phyloP scores from a whole-genome alignment of 2,888 invertebrate species.

The Megastigmus dorsalis region DNA sequence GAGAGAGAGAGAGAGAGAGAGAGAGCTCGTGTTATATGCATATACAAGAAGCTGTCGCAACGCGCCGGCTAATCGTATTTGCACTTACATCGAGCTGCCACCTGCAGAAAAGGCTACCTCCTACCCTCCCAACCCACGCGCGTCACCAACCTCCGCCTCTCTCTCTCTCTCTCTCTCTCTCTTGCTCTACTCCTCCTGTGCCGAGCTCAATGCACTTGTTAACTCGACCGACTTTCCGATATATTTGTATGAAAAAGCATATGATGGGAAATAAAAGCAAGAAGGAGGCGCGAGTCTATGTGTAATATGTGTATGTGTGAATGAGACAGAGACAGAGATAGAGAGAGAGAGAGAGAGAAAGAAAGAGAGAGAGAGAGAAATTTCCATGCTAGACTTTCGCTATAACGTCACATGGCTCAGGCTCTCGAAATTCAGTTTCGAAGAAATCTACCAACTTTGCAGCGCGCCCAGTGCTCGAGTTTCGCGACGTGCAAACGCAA shows the following conservation, averaged over 20 bases:
- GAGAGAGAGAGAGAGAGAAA: background rate
- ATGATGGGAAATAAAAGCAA: background rate
- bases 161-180: background rate
- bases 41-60: conserved; percentile 45
- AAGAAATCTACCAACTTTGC: background rate
- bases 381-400: conserved; percentile 6
- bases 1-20: background rate
- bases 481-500: background rate
- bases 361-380: background rate
- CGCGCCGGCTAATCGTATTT: conserved; percentile 53
- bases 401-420: too few species aligned
- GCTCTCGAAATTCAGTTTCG: conserved; percentile 27
- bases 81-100: conserved; percentile 48
- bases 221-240: conserved; percentile 48
- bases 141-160: background rate
- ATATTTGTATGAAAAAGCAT: conserved; percentile 24
- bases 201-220: conserved; percentile 46
- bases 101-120: conserved; percentile 42
- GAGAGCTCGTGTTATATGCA: conserved; percentile 2
- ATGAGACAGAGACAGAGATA: background rate
- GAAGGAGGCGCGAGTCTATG: background rate
- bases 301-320: background rate
- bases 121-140: too few species aligned
- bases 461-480: background rate
- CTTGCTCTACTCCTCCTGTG: background rate